Evolutionary conservation across 92 coral and sea anemone genomes (phyloP).

Genomic region (Heteractis magnifica): DNA sequence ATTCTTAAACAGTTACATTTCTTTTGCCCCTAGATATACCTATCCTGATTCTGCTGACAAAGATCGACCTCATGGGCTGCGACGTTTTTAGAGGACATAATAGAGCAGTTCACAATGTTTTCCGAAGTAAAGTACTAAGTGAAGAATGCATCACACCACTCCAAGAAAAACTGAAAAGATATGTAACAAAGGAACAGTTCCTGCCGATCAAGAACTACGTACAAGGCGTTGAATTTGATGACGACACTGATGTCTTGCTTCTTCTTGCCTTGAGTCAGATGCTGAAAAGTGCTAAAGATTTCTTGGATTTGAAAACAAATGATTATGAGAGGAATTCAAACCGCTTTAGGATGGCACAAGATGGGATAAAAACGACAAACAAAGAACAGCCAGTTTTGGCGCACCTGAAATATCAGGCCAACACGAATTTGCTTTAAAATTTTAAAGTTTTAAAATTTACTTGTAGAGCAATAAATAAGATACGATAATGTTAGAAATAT

Average conservation of each 20-base stretch:
- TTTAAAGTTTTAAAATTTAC: too few species aligned
- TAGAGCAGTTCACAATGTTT: not conserved
- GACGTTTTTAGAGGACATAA: not conserved
- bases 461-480: too few species aligned
- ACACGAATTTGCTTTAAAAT: too few species aligned
- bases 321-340: not conserved
- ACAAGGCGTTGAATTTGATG: constrained; percentile 5
- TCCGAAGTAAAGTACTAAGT: not conserved
- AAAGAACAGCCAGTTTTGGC: too few species aligned
- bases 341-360: too few species aligned
- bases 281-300: not conserved
- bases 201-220: constrained; percentile 30
- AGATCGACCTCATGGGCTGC: not conserved
- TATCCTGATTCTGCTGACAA: not conserved
- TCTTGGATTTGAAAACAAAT: not conserved
- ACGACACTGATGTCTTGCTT: constrained; percentile 15
- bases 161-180: not conserved
- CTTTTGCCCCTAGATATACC: not conserved
- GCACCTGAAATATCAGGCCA: too few species aligned
- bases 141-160: not conserved
- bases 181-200: constrained; percentile 15
- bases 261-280: constrained; percentile 17
- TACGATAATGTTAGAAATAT: too few species aligned
- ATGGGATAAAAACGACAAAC: too few species aligned
- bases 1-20: not conserved